Evolutionary conservation across 2,113 vertebrate genomes (phyloP).

Genomic region (Mohoua ochrocephala): DNA sequence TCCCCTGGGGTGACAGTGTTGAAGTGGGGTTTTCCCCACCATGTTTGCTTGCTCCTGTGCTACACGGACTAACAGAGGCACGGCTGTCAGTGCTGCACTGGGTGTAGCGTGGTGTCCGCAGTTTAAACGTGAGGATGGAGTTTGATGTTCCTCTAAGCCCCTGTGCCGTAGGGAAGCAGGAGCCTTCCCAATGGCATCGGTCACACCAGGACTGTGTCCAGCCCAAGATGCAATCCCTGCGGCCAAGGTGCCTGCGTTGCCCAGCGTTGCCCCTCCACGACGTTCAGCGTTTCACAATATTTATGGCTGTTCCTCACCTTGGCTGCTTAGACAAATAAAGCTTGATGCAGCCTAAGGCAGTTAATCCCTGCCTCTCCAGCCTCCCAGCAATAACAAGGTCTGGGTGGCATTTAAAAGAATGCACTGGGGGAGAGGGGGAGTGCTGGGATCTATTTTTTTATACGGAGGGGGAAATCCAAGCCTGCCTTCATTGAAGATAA

Average conservation of each 20-base stretch:
- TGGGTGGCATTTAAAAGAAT: constrained; percentile 56
- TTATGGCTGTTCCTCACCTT: constrained; percentile 9
- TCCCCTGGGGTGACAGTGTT: not conserved
- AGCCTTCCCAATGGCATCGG: accelerated
- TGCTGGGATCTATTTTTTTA: not conserved
- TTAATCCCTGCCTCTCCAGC: constrained; percentile 31
- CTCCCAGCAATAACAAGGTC: constrained; percentile 42
- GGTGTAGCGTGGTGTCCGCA: not conserved
- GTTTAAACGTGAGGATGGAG: not conserved
- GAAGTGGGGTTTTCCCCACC: not conserved
- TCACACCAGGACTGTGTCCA: not conserved
- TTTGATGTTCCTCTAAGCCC: not conserved
- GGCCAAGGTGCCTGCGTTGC: not conserved
- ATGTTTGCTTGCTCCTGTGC: not conserved
- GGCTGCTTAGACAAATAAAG: constrained; percentile 65
- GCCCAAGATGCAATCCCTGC: not conserved
- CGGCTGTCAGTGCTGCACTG: not conserved
- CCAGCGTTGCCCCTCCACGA: not conserved
- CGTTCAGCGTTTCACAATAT: not conserved
- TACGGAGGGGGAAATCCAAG: not conserved
- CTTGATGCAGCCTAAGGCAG: constrained; percentile 22
- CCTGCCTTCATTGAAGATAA: constrained; percentile 12
- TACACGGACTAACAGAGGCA: not conserved
- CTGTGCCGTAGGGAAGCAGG: not conserved
- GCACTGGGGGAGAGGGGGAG: not conserved